phyloP scores from a whole-genome alignment of 2,113 vertebrate genomes.

The Takifugu bimaculatus region DNA sequence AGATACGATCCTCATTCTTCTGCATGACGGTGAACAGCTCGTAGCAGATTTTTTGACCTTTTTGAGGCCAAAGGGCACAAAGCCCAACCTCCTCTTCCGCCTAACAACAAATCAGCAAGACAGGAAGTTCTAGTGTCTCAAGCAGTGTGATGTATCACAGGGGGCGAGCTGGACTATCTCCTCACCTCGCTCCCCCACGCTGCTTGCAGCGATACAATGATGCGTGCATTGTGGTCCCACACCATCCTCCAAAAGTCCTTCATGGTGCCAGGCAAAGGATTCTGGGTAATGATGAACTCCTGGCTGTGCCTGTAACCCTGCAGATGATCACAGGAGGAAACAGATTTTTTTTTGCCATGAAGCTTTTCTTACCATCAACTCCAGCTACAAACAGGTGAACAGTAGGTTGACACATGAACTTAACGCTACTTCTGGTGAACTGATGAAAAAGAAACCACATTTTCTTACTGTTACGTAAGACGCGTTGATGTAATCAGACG shows the following conservation, averaged over 20 bases:
- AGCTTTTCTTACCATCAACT: no score
- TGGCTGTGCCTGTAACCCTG: slow-evolving; percentile 89
- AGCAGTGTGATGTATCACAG: not conserved
- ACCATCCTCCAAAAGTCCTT: slow-evolving; percentile 98
- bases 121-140: not conserved
- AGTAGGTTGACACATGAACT: no score
- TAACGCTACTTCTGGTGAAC: no score
- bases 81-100: slow-evolving; percentile 77
- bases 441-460: no score
- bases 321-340: slow-evolving; percentile 12
- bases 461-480: slow-evolving; percentile 85
- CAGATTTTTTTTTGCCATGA: no score
- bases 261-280: slow-evolving; percentile 86
- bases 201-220: slow-evolving; percentile 88
- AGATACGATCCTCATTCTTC: slow-evolving; percentile 82
- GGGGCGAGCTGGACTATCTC: not conserved
- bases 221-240: slow-evolving; percentile 90
- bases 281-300: slow-evolving; percentile 94
- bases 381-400: no score
- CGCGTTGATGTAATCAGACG: slow-evolving; percentile 90
- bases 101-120: slow-evolving; percentile 34
- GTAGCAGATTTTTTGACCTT: slow-evolving; percentile 84
- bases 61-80: slow-evolving; percentile 85
- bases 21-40: slow-evolving; percentile 88
- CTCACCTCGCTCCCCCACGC: slow-evolving; percentile 28